Conservation (phyloP, 2,888 invertebrate species). For the Darwinula stevensoni region DNA sequence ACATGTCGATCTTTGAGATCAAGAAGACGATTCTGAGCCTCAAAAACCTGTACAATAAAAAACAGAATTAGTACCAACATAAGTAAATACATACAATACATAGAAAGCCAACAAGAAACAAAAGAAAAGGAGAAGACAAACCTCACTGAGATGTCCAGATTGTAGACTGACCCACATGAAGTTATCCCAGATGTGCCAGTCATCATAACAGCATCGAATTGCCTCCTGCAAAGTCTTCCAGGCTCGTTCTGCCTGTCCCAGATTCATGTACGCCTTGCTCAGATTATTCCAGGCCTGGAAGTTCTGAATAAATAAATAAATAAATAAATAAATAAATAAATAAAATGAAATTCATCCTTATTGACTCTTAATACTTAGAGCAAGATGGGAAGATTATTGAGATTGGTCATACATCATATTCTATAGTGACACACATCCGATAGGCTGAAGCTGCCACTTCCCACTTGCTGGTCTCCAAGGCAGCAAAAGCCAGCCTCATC, state of each 20-base stretch:
- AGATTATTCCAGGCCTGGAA: conserved; percentile 97
- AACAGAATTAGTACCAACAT: too few species aligned
- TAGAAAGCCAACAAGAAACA: too few species aligned
- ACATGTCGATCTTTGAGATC: too few species aligned
- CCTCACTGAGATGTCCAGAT: too few species aligned
- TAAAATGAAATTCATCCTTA: too few species aligned
- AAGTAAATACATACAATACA: too few species aligned
- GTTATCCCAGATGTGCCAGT: conserved; percentile 93
- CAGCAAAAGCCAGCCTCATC: conserved; percentile 58
- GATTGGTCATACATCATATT: conserved; percentile 32
- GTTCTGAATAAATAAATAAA: conserved; percentile 25
- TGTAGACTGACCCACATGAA: conserved; percentile 60
- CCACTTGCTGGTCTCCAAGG: conserved; percentile 46
- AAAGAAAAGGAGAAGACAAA: too few species aligned
- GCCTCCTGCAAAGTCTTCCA: conserved; percentile 62
- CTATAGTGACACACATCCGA: conserved; percentile 54
- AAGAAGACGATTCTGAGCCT: too few species aligned
- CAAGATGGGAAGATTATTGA: too few species aligned
- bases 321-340: too few species aligned
- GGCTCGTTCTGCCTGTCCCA: conserved; percentile 56
- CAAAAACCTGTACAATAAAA: too few species aligned
- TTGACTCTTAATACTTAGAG: conserved; percentile 5
- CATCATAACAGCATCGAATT: conserved; percentile 54
- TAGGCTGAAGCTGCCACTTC: conserved; percentile 54
- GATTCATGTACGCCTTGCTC: conserved; percentile 65